A percentile compares a stretch with the other conserved stretches of the same genome.
Evolutionary conservation across 1,140 invertebrate species (phyloP).

Genomic region (Neodiprion pinetum): DNA sequence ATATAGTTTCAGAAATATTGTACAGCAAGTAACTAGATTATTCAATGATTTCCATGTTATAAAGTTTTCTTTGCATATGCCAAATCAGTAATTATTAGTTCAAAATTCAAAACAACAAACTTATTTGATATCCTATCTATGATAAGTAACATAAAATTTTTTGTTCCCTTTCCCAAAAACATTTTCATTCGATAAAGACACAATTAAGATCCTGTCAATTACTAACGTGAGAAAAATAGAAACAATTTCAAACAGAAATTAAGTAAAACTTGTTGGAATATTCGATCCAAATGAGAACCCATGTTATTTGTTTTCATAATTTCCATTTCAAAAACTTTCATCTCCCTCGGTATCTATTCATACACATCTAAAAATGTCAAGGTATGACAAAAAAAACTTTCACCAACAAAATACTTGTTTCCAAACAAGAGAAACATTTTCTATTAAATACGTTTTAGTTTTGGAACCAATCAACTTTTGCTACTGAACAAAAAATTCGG

Average conservation of each 20-base stretch:
- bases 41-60: neutral
- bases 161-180: slow-evolving; percentile 27
- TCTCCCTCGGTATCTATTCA: neutral
- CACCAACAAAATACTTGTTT: slow-evolving; percentile 31
- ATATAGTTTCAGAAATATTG: neutral
- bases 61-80: neutral
- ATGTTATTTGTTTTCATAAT: slow-evolving; percentile 37
- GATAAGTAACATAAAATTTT: slow-evolving; percentile 29
- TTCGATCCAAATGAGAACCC: slow-evolving; percentile 29
- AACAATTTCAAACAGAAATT: slow-evolving; percentile 23
- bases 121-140: slow-evolving; percentile 13
- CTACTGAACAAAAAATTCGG: slow-evolving; percentile 31
- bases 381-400: slow-evolving; percentile 26
- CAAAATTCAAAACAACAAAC: slow-evolving; percentile 10
- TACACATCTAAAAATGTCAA: slow-evolving; percentile 15
- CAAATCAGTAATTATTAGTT: neutral
- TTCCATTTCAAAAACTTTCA: slow-evolving; percentile 30
- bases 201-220: slow-evolving; percentile 24
- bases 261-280: slow-evolving; percentile 32
- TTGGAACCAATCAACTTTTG: slow-evolving; percentile 29
- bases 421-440: slow-evolving; percentile 24
- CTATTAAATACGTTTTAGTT: neutral
- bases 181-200: slow-evolving; percentile 29
- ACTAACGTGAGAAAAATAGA: slow-evolving; percentile 36
- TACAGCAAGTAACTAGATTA: too few species aligned